Conservation (phyloP, 2,797 vertebrate species). For the Poliocrania exsul region DNA sequence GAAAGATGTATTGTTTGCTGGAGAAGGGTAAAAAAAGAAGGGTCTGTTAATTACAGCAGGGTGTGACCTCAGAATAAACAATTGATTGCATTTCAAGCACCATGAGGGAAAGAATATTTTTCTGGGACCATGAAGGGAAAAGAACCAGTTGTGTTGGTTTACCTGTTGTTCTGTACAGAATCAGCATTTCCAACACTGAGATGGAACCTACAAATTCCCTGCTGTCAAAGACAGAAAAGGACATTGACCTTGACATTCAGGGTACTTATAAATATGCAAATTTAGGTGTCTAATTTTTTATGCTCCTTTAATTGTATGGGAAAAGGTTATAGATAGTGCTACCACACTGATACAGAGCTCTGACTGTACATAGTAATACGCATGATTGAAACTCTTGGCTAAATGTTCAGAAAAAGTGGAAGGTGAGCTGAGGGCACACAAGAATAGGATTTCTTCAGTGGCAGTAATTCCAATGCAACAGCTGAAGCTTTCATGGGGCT, state of each 20-base stretch:
- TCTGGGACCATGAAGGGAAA: background rate
- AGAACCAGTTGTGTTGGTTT: background rate
- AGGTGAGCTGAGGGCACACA: background rate
- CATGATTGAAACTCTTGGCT: background rate
- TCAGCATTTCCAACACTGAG: background rate
- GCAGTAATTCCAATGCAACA: background rate
- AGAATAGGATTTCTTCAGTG: background rate
- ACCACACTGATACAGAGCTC: background rate
- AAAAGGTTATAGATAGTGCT: background rate
- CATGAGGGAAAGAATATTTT: background rate
- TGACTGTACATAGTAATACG: background rate
- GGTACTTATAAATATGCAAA: background rate
- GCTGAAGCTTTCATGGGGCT: background rate
- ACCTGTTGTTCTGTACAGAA: background rate
- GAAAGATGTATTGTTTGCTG: background rate
- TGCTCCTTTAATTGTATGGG: background rate
- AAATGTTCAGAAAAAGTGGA: background rate
- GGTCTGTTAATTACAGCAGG: background rate
- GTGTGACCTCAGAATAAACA: background rate
- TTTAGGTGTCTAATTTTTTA: background rate
- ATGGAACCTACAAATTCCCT: background rate
- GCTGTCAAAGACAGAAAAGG: background rate
- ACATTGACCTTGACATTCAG: background rate
- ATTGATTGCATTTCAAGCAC: background rate
- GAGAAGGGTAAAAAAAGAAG: background rate